Evolutionary conservation across 2,797 vertebrate genomes (phyloP).

Genomic region (Somateria mollissima): DNA sequence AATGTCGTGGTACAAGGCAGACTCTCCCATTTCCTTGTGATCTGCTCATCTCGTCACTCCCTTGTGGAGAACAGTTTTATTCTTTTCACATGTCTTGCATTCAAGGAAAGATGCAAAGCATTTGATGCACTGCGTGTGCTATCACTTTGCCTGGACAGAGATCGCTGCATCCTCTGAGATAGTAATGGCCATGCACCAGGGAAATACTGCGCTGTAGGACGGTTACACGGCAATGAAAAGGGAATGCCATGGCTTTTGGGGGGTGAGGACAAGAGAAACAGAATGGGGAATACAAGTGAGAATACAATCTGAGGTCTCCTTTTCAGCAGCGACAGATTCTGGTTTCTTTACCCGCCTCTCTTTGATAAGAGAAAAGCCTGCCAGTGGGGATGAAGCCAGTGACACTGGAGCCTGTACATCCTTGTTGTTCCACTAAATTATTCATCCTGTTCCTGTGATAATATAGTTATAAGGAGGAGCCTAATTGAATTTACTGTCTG

Average conservation of each 20-base stretch:
- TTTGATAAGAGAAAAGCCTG: constrained; percentile 25
- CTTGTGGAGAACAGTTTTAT: not conserved
- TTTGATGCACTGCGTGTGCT: accelerated
- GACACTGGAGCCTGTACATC: constrained; percentile 50
- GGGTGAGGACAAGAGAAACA: not conserved
- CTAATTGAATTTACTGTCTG: constrained; percentile 70
- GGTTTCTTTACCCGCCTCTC: not conserved
- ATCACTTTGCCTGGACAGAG: not conserved
- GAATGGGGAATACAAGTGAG: not conserved
- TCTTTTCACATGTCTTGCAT: not conserved
- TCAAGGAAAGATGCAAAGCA: not conserved
- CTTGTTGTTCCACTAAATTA: constrained; percentile 76
- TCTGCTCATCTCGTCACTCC: not conserved
- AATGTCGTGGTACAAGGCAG: not conserved
- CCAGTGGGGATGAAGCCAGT: constrained; percentile 14
- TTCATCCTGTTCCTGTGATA: constrained; percentile 74
- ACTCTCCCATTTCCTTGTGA: not conserved
- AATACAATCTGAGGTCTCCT: not conserved
- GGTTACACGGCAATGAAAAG: not conserved
- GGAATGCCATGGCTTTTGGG: not conserved
- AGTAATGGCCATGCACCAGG: not conserved
- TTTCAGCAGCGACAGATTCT: not conserved
- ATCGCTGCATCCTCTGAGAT: not conserved
- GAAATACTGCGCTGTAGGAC: not conserved
- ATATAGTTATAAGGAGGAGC: constrained; percentile 75